These are phyloP conservation scores for Brotogeris chrysoptera DNA, from an alignment of 2,797 vertebrate species.

Conservation along the genomic window DNA sequence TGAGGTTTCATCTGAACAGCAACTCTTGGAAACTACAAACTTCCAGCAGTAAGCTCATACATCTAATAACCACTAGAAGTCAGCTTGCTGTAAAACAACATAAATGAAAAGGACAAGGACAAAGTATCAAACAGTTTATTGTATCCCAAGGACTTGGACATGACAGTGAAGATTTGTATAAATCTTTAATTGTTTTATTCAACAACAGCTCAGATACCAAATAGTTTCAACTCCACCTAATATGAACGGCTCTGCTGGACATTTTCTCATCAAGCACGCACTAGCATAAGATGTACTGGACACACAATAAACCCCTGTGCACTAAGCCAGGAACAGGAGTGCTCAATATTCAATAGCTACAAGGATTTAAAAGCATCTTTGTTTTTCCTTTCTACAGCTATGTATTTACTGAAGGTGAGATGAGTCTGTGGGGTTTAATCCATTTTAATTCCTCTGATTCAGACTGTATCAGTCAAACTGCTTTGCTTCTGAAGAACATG, in stretches of 20 bases:
- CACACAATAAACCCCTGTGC: neutral
- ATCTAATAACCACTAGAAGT: neutral
- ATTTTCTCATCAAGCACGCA: neutral
- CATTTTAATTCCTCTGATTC: neutral
- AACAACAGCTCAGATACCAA: neutral
- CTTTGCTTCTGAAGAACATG: neutral
- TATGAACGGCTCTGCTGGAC: neutral
- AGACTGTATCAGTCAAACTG: neutral
- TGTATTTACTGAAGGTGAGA: neutral
- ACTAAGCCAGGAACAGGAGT: neutral
- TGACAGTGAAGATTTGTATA: neutral
- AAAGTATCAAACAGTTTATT: neutral
- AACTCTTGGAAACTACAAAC: neutral
- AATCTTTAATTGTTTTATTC: conserved; percentile 7
- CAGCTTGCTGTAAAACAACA: neutral
- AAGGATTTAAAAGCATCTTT: neutral
- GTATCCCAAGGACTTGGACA: neutral
- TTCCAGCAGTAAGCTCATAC: neutral
- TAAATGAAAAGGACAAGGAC: neutral
- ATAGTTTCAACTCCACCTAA: neutral
- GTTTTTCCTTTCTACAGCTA: neutral
- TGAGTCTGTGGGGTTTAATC: neutral
- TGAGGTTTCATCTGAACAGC: neutral
- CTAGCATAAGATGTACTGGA: neutral
- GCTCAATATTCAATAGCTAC: neutral